These are phyloP conservation scores for Oriolus oriolus DNA, from an alignment of 2,113 vertebrate species.

Conservation along the genomic window DNA sequence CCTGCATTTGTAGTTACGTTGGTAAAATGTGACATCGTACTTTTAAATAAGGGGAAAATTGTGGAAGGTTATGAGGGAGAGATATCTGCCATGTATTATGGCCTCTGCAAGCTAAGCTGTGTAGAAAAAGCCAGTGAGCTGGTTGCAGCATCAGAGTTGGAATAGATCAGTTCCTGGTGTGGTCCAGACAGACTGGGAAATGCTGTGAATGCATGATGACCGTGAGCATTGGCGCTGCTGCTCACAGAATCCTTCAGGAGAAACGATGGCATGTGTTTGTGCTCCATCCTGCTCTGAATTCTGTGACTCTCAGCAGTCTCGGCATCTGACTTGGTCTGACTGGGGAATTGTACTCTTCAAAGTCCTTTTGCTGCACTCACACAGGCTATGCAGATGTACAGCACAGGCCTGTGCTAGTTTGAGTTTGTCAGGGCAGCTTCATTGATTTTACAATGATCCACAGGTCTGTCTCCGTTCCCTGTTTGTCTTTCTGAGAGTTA, in stretches of 20 bases:
- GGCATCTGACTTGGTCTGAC: background rate
- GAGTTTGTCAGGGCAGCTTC: background rate
- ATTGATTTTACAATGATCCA: background rate
- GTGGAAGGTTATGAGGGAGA: background rate
- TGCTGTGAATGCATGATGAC: background rate
- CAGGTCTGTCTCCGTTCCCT: background rate
- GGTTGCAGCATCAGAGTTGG: background rate
- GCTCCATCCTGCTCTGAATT: background rate
- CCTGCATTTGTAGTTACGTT: background rate
- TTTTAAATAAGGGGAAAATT: background rate
- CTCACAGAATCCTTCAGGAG: background rate
- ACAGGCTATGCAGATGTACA: background rate
- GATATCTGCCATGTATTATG: accelerated
- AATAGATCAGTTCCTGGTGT: background rate
- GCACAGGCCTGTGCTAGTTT: background rate
- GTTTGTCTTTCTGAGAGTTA: background rate
- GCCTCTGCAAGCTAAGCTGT: background rate
- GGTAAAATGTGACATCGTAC: background rate
- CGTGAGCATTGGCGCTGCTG: background rate
- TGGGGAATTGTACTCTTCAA: background rate
- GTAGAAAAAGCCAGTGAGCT: background rate
- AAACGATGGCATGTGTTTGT: background rate
- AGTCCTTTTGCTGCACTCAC: background rate
- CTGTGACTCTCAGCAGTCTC: background rate
- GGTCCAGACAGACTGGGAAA: background rate